Evolutionary conservation across 2,888 invertebrate genomes (phyloP), one percentile per base, ranked within the genome.

Genomic region (Acrobasis suavella): DNA sequence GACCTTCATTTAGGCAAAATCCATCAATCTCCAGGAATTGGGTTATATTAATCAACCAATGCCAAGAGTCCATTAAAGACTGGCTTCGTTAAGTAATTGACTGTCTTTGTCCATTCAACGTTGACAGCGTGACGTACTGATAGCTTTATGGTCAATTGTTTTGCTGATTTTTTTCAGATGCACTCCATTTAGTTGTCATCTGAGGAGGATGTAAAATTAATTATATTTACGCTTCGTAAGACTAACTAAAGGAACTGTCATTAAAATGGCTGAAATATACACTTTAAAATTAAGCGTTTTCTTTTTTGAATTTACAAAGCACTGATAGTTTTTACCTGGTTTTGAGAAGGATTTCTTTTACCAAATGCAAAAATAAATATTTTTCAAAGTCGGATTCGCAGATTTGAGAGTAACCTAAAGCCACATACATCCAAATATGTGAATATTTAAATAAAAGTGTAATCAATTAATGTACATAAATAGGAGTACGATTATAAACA

Each of bases 71-170:
- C 64, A 63, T 63, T 67, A 64, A 61, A 55, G 59, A 59, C 50
- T 55, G 50, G 62, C 64, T 62, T 60, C 56, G 62, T 64, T 65
- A 64, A 67, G 67, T 72, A 69, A 72, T 72, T 68, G 65, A 50
- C 50, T 66, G 67, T 67, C 71, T 70, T 71, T 72, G 71, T 70
- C 66, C 58, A 61, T 64, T 68, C 70, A 68, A 62, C 64, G 71
- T 69, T 62, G 64, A 62, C 63, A 60, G 50, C 61, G 59, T 58
- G 62, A 64, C 62, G 58, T 65, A 63, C 63, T 37, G 65, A 55
- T 60, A 58, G 64, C 37, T 69, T 67, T 65, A 69, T 66, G 37
- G 64, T 12, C 67, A 60, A 69, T 66, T 67, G 66, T 69, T 63
- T 59, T 55, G 37, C 22, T 50, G 16, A 60, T 52, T 52, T 59